phyloP scores from a whole-genome alignment of 37 sponge, comb jelly and placozoan genomes.

The Spongilla lacustris region DNA sequence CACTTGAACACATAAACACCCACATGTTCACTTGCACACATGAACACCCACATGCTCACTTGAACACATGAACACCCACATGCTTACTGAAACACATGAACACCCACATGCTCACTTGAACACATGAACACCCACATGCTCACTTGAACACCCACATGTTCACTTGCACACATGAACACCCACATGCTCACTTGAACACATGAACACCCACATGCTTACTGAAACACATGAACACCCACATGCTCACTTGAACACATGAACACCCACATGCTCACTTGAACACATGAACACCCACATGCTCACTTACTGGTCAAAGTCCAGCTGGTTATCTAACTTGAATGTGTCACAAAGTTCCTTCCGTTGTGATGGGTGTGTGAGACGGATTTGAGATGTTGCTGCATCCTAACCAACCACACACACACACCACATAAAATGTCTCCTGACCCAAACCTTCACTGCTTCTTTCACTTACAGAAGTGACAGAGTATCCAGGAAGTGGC shows the following conservation, averaged over 20 bases:
- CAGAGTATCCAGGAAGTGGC: slow-evolving; percentile 73
- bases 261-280: not conserved
- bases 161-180: too few relatives aligned
- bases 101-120: too few relatives aligned
- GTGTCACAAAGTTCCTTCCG: slow-evolving; percentile 45
- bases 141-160: not conserved
- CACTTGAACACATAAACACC: too few relatives aligned
- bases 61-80: too few relatives aligned
- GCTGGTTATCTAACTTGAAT: slow-evolving; percentile 43
- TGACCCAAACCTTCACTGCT: not conserved
- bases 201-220: too few relatives aligned
- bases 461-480: slow-evolving; percentile 22
- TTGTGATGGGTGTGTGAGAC: slow-evolving; percentile 15
- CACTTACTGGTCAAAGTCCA: slow-evolving; percentile 47
- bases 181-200: too few relatives aligned
- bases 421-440: not conserved
- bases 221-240: too few relatives aligned
- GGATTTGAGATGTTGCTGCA: slow-evolving; percentile 8
- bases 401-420: not conserved
- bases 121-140: not conserved
- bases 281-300: not conserved
- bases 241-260: not conserved
- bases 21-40: too few relatives aligned
- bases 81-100: too few relatives aligned
- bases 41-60: too few relatives aligned